Conservation (phyloP, 1,140 invertebrate genomes). For the Scaptomyza montana region DNA sequence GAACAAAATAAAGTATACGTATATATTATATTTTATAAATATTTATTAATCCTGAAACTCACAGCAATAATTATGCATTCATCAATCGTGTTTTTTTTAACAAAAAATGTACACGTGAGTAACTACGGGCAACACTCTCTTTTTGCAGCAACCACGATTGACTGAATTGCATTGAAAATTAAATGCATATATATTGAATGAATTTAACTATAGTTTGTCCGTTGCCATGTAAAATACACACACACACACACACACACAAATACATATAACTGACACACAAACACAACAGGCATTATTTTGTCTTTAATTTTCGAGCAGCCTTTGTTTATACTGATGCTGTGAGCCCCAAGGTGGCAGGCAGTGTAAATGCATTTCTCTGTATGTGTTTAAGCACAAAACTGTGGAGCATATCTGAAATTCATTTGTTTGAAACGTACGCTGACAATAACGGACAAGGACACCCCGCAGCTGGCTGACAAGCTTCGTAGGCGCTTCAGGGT, state of each 20-base stretch:
- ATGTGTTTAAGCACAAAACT: constrained; percentile 9
- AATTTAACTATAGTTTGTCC: not conserved
- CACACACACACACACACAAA: constrained; percentile 9
- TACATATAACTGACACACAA: not conserved
- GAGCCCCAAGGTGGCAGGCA: constrained; percentile 17
- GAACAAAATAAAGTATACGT: not conserved
- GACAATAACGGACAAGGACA: constrained; percentile 29
- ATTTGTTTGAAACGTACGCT: constrained; percentile 65
- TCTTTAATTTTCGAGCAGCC: constrained; percentile 16
- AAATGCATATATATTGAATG: constrained; percentile 1
- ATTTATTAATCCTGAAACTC: not conserved
- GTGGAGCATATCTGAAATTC: constrained; percentile 31
- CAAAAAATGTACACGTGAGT: not conserved
- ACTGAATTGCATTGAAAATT: not conserved
- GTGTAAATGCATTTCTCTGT: not conserved
- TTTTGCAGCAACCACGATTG: not conserved
- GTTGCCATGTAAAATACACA: not conserved
- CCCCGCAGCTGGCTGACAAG: constrained; percentile 2
- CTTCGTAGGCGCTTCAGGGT: constrained; percentile 5
- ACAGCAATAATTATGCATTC: not conserved
- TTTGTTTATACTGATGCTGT: constrained; percentile 26
- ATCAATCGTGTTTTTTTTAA: not conserved
- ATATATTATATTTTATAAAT: not conserved
- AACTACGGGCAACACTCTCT: not conserved
- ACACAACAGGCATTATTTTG: constrained; percentile 1